phyloP scores from a whole-genome alignment of 2,797 vertebrate species.

The Serranus cabrilla region DNA sequence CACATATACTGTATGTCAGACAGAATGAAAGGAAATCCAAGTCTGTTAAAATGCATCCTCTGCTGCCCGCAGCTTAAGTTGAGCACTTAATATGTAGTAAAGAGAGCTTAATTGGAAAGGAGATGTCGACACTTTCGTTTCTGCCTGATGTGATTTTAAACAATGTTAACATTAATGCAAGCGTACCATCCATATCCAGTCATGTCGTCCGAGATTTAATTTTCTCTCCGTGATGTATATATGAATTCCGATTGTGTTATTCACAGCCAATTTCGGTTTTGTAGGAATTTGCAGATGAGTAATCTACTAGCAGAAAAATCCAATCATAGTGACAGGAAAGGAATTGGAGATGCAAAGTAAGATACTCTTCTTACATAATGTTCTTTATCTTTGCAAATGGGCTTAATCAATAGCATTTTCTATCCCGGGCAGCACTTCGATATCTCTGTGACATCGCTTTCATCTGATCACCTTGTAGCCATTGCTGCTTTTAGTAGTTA shows the following conservation, averaged over 20 bases:
- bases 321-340: conserved; percentile 17
- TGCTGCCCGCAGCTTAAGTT: conserved; percentile 68
- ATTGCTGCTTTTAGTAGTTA: background rate
- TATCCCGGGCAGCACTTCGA: background rate
- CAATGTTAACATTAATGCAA: conserved; percentile 77
- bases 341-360: conserved; percentile 11
- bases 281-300: conserved; percentile 11
- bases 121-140: conserved; percentile 65
- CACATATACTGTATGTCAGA: conserved; percentile 65
- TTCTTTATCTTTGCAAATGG: conserved; percentile 14
- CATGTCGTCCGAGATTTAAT: conserved; percentile 69
- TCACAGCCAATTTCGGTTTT: background rate
- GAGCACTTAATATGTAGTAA: conserved; percentile 72
- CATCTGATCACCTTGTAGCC: background rate
- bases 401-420: conserved; percentile 7
- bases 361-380: background rate
- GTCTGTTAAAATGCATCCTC: conserved; percentile 69
- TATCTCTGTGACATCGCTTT: background rate
- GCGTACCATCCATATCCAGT: conserved; percentile 65
- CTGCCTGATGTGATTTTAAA: conserved; percentile 69
- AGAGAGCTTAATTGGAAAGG: conserved; percentile 71
- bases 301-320: conserved; percentile 26
- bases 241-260: conserved; percentile 41
- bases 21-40: conserved; percentile 70
- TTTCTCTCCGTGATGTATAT: conserved; percentile 60